Conservation (phyloP, 1,140 invertebrate species). For the Eurosta solidaginis region DNA sequence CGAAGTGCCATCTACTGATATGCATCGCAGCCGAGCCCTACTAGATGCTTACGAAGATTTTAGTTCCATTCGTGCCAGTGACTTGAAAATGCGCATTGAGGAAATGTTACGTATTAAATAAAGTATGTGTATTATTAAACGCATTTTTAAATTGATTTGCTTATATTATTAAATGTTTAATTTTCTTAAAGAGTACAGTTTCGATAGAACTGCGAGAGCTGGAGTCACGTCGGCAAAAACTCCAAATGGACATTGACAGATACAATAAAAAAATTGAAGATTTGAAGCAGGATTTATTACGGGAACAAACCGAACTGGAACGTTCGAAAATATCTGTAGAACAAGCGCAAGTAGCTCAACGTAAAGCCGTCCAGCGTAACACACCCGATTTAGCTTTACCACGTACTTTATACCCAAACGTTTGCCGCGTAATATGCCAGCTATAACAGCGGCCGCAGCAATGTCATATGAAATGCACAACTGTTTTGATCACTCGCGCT, state of each 20-base stretch:
- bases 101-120: conserved; percentile 89
- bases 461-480: conserved; percentile 79
- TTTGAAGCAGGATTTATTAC: conserved; percentile 79
- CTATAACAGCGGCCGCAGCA: conserved; percentile 52
- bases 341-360: conserved; percentile 83
- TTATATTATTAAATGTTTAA: conserved; percentile 70
- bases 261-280: conserved; percentile 84
- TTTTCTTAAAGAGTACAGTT: conserved; percentile 72
- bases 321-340: conserved; percentile 86
- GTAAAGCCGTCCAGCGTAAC: conserved; percentile 86
- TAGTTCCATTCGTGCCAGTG: conserved; percentile 73
- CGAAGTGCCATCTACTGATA: conserved; percentile 66
- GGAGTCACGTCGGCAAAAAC: conserved; percentile 81
- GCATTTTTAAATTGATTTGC: no score
- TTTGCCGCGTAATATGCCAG: conserved; percentile 61
- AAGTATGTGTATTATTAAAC: no score
- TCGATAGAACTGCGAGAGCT: conserved; percentile 88
- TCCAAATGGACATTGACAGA: conserved; percentile 81
- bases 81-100: conserved; percentile 84
- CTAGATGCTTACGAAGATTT: conserved; percentile 81
- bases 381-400: conserved; percentile 87
- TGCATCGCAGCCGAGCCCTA: conserved; percentile 71
- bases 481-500: conserved; percentile 94
- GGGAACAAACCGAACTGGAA: conserved; percentile 86
- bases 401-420: conserved; percentile 67